Conservation (phyloP, 1,140 invertebrate species). For the Varroa destructor region DNA sequence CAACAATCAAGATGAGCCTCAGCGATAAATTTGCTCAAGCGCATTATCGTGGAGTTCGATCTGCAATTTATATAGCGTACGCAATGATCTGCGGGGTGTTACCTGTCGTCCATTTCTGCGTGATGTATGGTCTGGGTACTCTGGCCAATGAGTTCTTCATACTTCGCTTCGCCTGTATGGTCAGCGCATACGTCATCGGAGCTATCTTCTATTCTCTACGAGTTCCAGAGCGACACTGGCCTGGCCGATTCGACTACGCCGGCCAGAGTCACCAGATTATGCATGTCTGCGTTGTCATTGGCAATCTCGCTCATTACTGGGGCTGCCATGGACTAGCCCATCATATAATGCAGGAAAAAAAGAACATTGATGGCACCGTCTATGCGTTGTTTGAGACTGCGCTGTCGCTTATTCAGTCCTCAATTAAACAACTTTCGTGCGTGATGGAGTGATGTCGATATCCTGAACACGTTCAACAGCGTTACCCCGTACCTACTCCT, state of each 20-base stretch:
- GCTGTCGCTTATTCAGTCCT: no score
- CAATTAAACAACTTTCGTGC: no score
- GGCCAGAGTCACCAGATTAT: constrained; percentile 25
- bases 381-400: no score
- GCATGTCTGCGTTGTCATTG: constrained; percentile 18
- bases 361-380: no score
- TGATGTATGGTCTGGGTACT: constrained; percentile 13
- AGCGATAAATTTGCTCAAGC: constrained; percentile 14
- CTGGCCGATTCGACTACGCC: constrained; percentile 19
- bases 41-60: constrained; percentile 12
- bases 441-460: no score
- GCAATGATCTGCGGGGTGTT: constrained; percentile 23
- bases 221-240: constrained; percentile 8
- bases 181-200: constrained; percentile 1
- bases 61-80: constrained; percentile 14
- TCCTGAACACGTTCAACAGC: no score
- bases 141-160: not conserved
- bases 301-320: constrained; percentile 25
- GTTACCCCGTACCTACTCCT: no score
- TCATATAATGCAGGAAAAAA: not conserved
- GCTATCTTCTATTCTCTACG: constrained; percentile 8
- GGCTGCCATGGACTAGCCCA: constrained; percentile 18
- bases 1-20: constrained; percentile 20
- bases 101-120: constrained; percentile 12
- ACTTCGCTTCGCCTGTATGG: constrained; percentile 18